Conservation (phyloP, 2,113 vertebrate genomes). For the Hoplias malabaricus region DNA sequence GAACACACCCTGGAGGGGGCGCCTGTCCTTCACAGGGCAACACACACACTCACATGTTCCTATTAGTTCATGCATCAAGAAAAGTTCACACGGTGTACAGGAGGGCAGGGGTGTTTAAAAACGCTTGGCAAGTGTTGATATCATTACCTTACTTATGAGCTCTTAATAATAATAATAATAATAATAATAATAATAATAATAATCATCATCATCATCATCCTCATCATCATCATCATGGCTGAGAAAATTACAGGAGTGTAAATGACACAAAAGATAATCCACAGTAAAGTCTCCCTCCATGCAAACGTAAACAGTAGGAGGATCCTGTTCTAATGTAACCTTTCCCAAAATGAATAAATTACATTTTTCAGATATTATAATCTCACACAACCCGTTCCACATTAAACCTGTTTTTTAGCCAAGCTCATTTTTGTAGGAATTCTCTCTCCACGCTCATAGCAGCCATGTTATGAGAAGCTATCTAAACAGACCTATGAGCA, state of each 20-base stretch:
- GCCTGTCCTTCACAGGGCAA: too few species aligned
- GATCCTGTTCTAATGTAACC: not conserved
- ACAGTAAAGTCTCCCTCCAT: not conserved
- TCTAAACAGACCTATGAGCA: conserved; percentile 1
- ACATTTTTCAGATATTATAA: not conserved
- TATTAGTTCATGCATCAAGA: too few species aligned
- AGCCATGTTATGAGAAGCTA: not conserved
- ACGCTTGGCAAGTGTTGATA: too few species aligned
- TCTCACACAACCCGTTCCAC: not conserved
- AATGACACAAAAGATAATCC: not conserved
- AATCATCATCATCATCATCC: not conserved
- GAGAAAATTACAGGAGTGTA: not conserved
- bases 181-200: not conserved
- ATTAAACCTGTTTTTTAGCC: not conserved
- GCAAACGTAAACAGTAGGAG: not conserved
- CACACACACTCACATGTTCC: too few species aligned
- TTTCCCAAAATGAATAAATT: not conserved
- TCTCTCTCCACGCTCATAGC: not conserved
- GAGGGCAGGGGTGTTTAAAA: too few species aligned
- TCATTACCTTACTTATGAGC: not conserved
- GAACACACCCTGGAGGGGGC: too few species aligned
- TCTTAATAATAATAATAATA: not conserved
- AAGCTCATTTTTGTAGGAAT: not conserved
- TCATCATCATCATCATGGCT: not conserved
- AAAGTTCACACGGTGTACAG: too few species aligned